Conservation (phyloP, 2,888 invertebrate genomes). For the Tanypteryx hageni region DNA sequence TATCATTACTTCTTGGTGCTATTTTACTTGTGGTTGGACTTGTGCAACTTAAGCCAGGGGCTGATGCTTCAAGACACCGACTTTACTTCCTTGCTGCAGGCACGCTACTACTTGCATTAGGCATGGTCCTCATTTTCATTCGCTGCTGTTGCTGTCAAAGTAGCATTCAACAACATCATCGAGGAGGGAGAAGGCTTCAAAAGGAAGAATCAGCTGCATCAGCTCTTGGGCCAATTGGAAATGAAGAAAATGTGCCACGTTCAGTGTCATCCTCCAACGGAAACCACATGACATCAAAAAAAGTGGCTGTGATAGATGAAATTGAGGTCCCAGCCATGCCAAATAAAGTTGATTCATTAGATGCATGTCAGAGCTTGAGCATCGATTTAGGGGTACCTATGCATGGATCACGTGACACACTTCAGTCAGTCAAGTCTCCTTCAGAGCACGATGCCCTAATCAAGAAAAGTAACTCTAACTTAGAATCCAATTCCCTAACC, state of each 20-base stretch:
- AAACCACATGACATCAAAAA: conserved; percentile 41
- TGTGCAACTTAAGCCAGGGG: conserved; percentile 86
- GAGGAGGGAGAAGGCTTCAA: conserved; percentile 50
- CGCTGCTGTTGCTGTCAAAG: conserved; percentile 77
- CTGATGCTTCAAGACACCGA: conserved; percentile 86
- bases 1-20: conserved; percentile 84
- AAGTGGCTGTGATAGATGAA: conserved; percentile 53
- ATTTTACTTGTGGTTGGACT: conserved; percentile 86
- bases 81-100: conserved; percentile 81
- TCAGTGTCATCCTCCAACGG: conserved; percentile 39
- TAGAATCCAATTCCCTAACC: conserved; percentile 58
- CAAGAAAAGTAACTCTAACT: conserved; percentile 53
- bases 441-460: conserved; percentile 80
- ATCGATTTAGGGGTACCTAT: conserved; percentile 70
- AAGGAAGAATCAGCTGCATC: conserved; percentile 66
- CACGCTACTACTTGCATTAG: conserved; percentile 80
- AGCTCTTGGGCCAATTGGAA: conserved; percentile 16
- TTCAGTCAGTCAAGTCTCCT: conserved; percentile 76
- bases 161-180: conserved; percentile 50
- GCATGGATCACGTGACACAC: conserved; percentile 75
- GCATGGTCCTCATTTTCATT: conserved; percentile 81
- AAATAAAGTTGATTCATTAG: conserved; percentile 62
- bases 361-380: conserved; percentile 68
- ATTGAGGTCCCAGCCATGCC: conserved; percentile 37
- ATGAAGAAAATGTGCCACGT: conserved; percentile 54